Conservation (phyloP, 2,888 invertebrate genomes). For the Ophion obscuratus region DNA sequence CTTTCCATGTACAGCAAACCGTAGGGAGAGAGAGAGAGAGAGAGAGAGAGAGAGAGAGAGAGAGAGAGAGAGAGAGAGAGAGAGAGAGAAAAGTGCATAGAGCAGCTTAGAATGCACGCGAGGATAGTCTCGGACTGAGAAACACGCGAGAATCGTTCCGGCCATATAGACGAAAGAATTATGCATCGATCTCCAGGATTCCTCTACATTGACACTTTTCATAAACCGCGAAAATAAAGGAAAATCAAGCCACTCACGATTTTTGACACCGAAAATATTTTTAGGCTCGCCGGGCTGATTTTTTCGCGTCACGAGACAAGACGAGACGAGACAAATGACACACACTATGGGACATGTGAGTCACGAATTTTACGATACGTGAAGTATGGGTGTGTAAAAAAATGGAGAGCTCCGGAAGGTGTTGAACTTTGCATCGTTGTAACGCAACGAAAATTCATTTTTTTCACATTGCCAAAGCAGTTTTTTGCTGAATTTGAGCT, state of each 20-base stretch:
- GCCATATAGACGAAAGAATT: constrained; percentile 13
- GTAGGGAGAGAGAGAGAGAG: constrained; percentile 36
- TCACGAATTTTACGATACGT: no score
- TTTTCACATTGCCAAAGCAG: no score
- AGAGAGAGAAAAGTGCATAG: constrained; percentile 16
- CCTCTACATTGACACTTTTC: constrained; percentile 9
- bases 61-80: constrained; percentile 22
- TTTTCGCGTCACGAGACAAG: no score
- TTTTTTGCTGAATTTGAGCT: no score
- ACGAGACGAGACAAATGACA: no score
- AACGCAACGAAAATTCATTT: no score
- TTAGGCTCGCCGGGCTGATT: no score
- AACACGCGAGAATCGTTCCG: constrained; percentile 66
- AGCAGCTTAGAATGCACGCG: constrained; percentile 82
- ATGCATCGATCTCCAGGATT: constrained; percentile 20
- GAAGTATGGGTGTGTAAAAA: no score
- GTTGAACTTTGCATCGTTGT: no score
- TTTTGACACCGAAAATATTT: background rate
- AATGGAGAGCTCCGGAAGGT: no score
- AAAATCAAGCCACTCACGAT: background rate
- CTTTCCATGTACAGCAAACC: constrained; percentile 12
- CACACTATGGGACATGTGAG: no score
- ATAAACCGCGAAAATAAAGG: background rate
- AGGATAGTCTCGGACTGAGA: constrained; percentile 69
- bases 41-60: constrained; percentile 25